Percentiles rank a stretch among this genome's conserved stretches.
These are phyloP conservation scores for Cybosia mesomella DNA, from an alignment of 2,888 invertebrate species.

Conservation along the genomic window DNA sequence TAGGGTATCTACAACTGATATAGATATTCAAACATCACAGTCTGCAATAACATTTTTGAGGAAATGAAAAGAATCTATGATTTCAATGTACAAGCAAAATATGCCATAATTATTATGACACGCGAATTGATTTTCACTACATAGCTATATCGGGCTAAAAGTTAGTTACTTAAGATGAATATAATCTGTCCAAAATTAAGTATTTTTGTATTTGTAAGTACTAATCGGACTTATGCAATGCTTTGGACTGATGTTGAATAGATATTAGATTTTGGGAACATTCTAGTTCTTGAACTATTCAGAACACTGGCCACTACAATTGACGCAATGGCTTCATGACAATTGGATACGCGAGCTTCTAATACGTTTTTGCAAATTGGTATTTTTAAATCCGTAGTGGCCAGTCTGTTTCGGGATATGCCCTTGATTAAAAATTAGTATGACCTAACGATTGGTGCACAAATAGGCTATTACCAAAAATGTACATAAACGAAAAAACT, in stretches of 20 bases:
- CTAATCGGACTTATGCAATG: slow-evolving; percentile 31
- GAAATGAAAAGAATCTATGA: slow-evolving; percentile 45
- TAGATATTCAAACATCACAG: slow-evolving; percentile 70
- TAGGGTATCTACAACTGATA: slow-evolving; percentile 74
- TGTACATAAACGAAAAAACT: slow-evolving; percentile 69
- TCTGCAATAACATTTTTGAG: slow-evolving; percentile 48
- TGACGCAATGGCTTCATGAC: neutral
- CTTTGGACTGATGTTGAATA: slow-evolving; percentile 31
- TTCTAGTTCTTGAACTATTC: neutral
- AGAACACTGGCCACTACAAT: slow-evolving; percentile 1
- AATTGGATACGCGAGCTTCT: slow-evolving; percentile 5
- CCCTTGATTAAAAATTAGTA: slow-evolving; percentile 10
- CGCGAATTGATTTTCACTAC: slow-evolving; percentile 33
- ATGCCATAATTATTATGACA: slow-evolving; percentile 68
- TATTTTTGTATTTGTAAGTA: slow-evolving; percentile 45
- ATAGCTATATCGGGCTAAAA: slow-evolving; percentile 39
- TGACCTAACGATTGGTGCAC: slow-evolving; percentile 36
- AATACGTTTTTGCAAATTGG: neutral
- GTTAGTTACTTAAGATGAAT: slow-evolving; percentile 66
- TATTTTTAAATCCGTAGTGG: slow-evolving; percentile 16
- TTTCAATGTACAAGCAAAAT: slow-evolving; percentile 58
- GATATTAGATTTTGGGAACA: slow-evolving; percentile 22
- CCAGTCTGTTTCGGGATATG: slow-evolving; percentile 17
- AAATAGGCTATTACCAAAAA: slow-evolving; percentile 70
- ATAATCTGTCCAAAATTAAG: slow-evolving; percentile 65